phyloP scores from a whole-genome alignment of 1,140 invertebrate species.

The Ceratoteleas bidentatus region DNA sequence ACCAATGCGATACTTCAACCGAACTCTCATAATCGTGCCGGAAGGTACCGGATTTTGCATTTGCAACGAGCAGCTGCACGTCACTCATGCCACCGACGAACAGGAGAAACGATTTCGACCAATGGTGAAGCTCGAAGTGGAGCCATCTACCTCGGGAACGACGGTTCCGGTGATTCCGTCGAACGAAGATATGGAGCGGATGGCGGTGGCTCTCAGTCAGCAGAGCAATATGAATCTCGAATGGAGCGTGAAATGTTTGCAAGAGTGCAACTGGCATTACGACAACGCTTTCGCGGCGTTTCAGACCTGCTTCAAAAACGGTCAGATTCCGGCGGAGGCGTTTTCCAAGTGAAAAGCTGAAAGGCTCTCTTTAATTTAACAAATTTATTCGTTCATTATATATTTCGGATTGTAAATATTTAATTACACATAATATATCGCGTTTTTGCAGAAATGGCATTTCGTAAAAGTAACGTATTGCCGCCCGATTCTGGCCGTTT shows the following conservation, averaged over 20 bases:
- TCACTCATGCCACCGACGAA: conserved; percentile 88
- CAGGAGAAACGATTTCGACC: conserved; percentile 68
- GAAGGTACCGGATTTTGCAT: conserved; percentile 90
- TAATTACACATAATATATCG: no score
- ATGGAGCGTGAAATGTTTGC: conserved; percentile 9
- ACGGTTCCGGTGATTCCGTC: neutral
- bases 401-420: no score
- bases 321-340: neutral
- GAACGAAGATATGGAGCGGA: neutral
- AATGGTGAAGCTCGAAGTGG: neutral
- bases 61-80: conserved; percentile 90
- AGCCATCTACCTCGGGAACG: neutral
- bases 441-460: no score
- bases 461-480: neutral
- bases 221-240: conserved; percentile 7
- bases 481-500: neutral
- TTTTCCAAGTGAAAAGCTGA: neutral
- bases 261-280: neutral
- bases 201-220: conserved; percentile 2
- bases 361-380: no score
- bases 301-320: neutral
- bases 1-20: conserved; percentile 87
- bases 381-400: no score
- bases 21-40: conserved; percentile 91
- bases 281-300: neutral